Percentiles rank a stretch among this genome's conserved stretches.
Evolutionary conservation across 2,113 vertebrate species (phyloP).

Genomic region (Pithys albifrons): DNA sequence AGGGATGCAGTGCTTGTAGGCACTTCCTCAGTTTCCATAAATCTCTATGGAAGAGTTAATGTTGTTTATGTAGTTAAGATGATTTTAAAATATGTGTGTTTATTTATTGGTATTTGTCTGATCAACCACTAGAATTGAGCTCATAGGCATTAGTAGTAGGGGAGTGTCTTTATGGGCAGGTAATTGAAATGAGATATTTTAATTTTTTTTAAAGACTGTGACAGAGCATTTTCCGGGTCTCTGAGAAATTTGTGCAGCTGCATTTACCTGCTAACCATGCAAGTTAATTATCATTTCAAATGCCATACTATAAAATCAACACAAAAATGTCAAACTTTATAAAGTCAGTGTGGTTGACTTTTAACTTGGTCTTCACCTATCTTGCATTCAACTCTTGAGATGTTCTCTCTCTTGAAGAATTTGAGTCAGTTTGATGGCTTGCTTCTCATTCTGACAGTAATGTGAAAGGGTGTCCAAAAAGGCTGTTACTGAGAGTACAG

Average conservation of each 20-base stretch:
- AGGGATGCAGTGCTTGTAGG: not conserved
- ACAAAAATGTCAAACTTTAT: not conserved
- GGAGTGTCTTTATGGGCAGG: not conserved
- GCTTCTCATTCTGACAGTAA: not conserved
- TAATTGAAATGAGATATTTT: not conserved
- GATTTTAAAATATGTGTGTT: not conserved
- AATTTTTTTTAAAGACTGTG: not conserved
- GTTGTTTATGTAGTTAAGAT: not conserved
- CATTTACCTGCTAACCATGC: not conserved
- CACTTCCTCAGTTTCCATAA: not conserved
- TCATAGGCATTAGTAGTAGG: not conserved
- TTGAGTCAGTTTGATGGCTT: not conserved
- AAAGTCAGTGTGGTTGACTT: not conserved
- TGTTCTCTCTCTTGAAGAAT: not conserved
- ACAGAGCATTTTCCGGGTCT: not conserved
- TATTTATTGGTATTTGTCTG: not conserved
- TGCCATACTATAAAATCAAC: not conserved
- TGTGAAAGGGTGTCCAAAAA: not conserved
- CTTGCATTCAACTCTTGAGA: not conserved
- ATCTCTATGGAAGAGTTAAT: not conserved
- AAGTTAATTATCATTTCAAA: not conserved
- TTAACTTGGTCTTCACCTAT: not conserved
- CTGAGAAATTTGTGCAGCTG: not conserved
- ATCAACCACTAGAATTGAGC: not conserved
- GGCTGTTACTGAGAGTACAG: not conserved